These are phyloP conservation scores for Isoperla grammatica DNA, from an alignment of 2,888 invertebrate genomes.

Conservation along the genomic window DNA sequence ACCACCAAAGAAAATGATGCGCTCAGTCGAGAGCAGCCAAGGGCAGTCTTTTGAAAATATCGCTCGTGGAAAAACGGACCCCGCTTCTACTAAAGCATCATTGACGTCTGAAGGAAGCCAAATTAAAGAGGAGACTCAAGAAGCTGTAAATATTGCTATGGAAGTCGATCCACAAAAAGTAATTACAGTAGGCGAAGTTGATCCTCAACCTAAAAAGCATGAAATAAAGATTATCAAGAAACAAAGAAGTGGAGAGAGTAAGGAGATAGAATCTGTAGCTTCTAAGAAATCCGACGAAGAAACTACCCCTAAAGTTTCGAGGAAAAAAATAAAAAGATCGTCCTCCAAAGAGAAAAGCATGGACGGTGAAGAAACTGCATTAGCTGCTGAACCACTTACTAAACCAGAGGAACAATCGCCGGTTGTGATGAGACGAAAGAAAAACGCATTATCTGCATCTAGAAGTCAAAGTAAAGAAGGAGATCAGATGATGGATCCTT, in stretches of 20 bases:
- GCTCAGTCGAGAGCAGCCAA: constrained; percentile 26
- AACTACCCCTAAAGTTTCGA: constrained; percentile 2
- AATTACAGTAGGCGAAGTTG: not conserved
- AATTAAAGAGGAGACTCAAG: no score
- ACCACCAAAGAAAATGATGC: constrained; percentile 16
- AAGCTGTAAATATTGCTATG: not conserved
- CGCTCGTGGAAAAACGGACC: not conserved
- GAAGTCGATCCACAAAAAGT: not conserved
- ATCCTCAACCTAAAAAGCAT: not conserved
- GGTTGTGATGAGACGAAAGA: constrained; percentile 1
- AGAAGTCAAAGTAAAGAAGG: no score
- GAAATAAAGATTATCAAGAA: not conserved
- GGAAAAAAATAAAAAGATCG: constrained; percentile 9
- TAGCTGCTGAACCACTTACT: not conserved
- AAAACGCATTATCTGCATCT: not conserved
- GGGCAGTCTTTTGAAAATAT: constrained; percentile 23
- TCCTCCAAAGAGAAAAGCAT: not conserved
- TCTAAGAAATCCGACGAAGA: not conserved
- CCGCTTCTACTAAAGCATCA: not conserved
- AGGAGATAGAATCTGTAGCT: not conserved
- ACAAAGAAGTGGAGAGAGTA: not conserved
- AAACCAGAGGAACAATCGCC: not conserved
- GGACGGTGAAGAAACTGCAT: no score
- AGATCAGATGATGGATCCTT: constrained; percentile 21
- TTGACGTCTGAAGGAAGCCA: no score